Evolutionary conservation across 2,797 vertebrate species (phyloP), one percentile per base, ranked within the genome.

Genomic region (Discoglossus pictus): DNA sequence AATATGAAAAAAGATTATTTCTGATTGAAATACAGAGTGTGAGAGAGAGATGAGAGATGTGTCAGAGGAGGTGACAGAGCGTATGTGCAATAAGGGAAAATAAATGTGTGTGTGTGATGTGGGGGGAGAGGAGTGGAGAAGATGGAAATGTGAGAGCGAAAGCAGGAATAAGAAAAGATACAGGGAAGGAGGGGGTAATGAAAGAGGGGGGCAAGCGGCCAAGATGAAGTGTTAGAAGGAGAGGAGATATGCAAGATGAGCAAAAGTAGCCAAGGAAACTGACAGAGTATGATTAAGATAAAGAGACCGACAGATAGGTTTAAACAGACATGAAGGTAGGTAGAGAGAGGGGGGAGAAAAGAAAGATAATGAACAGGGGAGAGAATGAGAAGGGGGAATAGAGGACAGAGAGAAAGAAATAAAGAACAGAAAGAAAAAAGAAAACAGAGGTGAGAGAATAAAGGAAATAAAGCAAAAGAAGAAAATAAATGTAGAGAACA

Each of bases 1-100:
- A 60, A 71, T 71, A 71, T 64, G 60, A 56, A 71, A n/a, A n/a
- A 71, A 64, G 61, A 71, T 71, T 71, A 71, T 58, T 71, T 71
- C 52, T 71, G 68, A 71, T 71, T 71, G 68, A 71, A 71, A 71
- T 64, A 64, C 60, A 34, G 68, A 63, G 68, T 43, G 67, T 62
- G 68, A 38, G 53, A 46, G 63, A 50, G 55, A 63, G 61, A 71
- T 71, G 68, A 71, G 68, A 64, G 68, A 71, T 64, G 68, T 71
- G 68, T 64, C 68, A 71, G 60, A 17, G 68, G 59, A 71, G 68
- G 68, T 71, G 68, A 64, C 68, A 71, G 60, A 71, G 61, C 59
- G 59, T 71, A 46, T 58, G 68, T 64, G 60, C 64, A 71, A 71
- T 71, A 71, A 64, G 60, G 53, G 52, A 56, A 58, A 56, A 70